phyloP scores from a whole-genome alignment of 2,888 invertebrate genomes.

The Tinea trinotella region DNA sequence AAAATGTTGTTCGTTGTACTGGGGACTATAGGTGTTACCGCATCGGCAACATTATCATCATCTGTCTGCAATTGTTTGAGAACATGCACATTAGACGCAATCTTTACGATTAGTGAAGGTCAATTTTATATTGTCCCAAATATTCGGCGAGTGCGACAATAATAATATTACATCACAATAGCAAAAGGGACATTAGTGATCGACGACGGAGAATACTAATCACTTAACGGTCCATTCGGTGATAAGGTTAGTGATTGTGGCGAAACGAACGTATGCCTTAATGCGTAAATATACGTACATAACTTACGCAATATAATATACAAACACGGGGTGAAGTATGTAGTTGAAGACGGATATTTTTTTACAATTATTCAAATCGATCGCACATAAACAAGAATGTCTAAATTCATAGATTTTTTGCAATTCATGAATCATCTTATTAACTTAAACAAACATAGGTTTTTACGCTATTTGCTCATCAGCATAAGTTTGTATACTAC shows the following conservation, averaged over 20 bases:
- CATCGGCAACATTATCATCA: background rate
- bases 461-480: slow-evolving; percentile 12
- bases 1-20: too few species aligned
- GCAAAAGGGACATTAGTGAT: slow-evolving; percentile 19
- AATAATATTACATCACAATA: slow-evolving; percentile 9
- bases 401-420: background rate
- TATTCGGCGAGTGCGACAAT: background rate
- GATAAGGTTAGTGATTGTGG: slow-evolving; percentile 14
- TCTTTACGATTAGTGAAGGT: slow-evolving; percentile 8
- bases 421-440: slow-evolving; percentile 8
- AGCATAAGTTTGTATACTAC: slow-evolving; percentile 1
- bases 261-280: slow-evolving; percentile 14
- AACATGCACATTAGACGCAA: background rate
- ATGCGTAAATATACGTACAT: slow-evolving; percentile 18
- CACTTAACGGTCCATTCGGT: slow-evolving; percentile 17
- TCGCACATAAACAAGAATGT: slow-evolving; percentile 13
- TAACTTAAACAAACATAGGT: slow-evolving; percentile 6
- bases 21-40: background rate
- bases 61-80: background rate
- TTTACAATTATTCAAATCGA: background rate
- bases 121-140: slow-evolving; percentile 4
- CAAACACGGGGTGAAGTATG: slow-evolving; percentile 6
- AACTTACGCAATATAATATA: slow-evolving; percentile 9
- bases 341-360: slow-evolving; percentile 2
- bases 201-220: slow-evolving; percentile 14